Percentiles rank a stretch among this genome's conserved stretches.
These are phyloP conservation scores for Propithecus coquereli DNA, from an alignment of 2,113 vertebrate genomes.

Conservation along the genomic window DNA sequence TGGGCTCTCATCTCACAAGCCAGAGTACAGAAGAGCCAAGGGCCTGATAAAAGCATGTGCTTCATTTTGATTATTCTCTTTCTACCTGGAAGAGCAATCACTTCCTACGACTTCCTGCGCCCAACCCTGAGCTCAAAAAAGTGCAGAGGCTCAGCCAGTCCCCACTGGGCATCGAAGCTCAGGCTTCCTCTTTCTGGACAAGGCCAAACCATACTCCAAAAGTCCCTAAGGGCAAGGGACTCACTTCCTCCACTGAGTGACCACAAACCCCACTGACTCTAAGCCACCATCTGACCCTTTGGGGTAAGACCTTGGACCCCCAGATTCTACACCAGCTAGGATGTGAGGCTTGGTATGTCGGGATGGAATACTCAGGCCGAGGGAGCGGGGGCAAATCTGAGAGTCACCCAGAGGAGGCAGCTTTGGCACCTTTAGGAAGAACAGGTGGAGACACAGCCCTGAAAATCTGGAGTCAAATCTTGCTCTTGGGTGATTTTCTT, in stretches of 20 bases:
- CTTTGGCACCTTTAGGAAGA: not conserved
- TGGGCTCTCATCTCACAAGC: accelerated
- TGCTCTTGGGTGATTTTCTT: not conserved
- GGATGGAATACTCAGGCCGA: not conserved
- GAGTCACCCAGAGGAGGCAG: not conserved
- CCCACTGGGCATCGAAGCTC: no score
- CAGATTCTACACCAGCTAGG: not conserved
- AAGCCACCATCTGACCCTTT: not conserved
- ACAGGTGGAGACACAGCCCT: not conserved
- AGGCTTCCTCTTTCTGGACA: not conserved
- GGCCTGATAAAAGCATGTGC: not conserved
- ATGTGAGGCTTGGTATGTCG: not conserved
- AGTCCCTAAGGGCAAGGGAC: not conserved
- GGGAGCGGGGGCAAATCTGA: not conserved
- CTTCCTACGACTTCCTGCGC: not conserved
- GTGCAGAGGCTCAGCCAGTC: not conserved
- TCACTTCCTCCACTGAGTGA: not conserved
- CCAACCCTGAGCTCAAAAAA: not conserved
- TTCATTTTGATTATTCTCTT: not conserved
- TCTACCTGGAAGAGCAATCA: not conserved
- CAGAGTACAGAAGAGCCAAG: accelerated
- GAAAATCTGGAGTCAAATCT: no score
- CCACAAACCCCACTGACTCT: not conserved
- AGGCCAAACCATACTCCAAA: not conserved
- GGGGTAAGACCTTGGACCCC: not conserved